Conservation (phyloP, 2,797 vertebrate species). For the Coranthus polyacanthus region DNA sequence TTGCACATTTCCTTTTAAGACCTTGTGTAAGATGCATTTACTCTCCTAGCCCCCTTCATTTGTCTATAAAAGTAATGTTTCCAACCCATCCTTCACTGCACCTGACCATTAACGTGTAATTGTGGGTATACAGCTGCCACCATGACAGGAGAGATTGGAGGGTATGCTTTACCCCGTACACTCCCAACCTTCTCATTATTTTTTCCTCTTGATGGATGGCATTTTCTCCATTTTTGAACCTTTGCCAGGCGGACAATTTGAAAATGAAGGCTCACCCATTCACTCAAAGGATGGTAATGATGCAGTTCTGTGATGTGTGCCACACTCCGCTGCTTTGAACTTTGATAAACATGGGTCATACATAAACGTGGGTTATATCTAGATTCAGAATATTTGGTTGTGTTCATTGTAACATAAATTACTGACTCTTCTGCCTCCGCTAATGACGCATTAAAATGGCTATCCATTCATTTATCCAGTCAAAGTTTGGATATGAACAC, state of each 20-base stretch:
- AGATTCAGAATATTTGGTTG: neutral
- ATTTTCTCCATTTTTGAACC: constrained; percentile 53
- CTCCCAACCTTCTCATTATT: constrained; percentile 59
- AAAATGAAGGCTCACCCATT: constrained; percentile 14
- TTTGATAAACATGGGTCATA: neutral
- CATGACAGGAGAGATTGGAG: constrained; percentile 61
- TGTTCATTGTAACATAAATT: no score
- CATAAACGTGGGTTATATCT: constrained; percentile 11
- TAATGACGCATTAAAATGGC: neutral
- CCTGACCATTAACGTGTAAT: constrained; percentile 64
- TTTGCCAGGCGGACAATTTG: constrained; percentile 34
- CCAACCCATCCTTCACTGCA: constrained; percentile 40
- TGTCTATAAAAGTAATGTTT: constrained; percentile 58
- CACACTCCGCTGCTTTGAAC: constrained; percentile 6
- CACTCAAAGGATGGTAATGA: neutral
- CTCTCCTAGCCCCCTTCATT: constrained; percentile 42
- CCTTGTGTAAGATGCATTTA: constrained; percentile 45
- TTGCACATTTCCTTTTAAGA: constrained; percentile 57
- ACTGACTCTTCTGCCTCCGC: neutral
- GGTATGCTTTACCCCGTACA: constrained; percentile 26
- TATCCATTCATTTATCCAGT: no score
- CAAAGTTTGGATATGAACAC: no score
- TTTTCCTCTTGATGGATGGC: constrained; percentile 34
- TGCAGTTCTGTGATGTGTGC: constrained; percentile 23
- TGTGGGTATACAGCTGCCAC: constrained; percentile 56